Percentiles rank a stretch among this genome's conserved stretches.
These are phyloP conservation scores for Drosophila flavopinicola DNA, from an alignment of 2,888 invertebrate species.

Conservation along the genomic window DNA sequence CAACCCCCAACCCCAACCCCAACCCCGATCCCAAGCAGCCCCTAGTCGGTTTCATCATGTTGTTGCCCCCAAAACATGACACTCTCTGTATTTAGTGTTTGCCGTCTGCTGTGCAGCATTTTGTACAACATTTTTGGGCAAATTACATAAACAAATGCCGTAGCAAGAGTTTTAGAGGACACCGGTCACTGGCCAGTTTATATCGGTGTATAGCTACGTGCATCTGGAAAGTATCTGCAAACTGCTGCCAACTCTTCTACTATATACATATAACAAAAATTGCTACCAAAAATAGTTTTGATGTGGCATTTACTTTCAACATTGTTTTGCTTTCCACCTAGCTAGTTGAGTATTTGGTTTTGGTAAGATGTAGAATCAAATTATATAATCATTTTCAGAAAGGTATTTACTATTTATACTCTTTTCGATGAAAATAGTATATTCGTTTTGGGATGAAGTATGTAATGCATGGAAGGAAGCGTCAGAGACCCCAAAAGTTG, in stretches of 20 bases:
- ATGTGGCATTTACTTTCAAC: conserved; percentile 4
- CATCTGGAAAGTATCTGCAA: conserved; percentile 4
- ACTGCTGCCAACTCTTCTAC: no score
- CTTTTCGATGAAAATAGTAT: no score
- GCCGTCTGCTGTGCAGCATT: conserved; percentile 56
- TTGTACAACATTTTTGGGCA: conserved; percentile 68
- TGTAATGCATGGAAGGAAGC: no score
- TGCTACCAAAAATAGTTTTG: conserved; percentile 15
- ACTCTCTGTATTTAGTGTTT: conserved; percentile 41
- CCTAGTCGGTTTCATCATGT: conserved; percentile 28
- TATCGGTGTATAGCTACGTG: conserved; percentile 2
- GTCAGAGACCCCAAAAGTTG: no score
- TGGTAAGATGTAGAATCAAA: no score
- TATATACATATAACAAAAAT: no score
- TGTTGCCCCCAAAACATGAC: conserved; percentile 54
- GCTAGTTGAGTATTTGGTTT: no score
- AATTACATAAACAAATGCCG: conserved; percentile 74
- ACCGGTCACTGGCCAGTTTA: conserved; percentile 22
- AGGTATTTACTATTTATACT: no score
- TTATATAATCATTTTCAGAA: no score
- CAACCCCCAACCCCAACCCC: no score
- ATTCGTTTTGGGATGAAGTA: no score
- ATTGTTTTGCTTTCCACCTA: no score
- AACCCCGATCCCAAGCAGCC: conserved; percentile 1
- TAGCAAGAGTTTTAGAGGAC: conserved; percentile 28